Evolutionary conservation across 2,888 invertebrate genomes (phyloP), one percentile per base, ranked within the genome.

Genomic region (Pyrgus malvae): DNA sequence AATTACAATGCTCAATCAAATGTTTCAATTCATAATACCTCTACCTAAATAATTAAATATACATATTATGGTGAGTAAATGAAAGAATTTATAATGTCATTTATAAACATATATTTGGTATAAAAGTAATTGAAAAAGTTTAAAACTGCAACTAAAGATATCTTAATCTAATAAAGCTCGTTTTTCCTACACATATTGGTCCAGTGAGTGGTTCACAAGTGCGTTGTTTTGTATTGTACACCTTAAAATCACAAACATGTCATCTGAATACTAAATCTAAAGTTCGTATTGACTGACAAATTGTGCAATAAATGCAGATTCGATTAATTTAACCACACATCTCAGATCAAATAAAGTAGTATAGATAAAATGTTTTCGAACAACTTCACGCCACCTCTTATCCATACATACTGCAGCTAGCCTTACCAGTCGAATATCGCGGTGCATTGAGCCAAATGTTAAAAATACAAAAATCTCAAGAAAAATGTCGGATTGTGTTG

Each of bases 41-140:
- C 12, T 6, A 7, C 9, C 5, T 14, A 2, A 9, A 21, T 4
- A 33, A 9, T 12, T 21, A 38, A 3, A 11, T 2, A 29, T 11
- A n/a, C n/a, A n/a, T n/a, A n/a, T n/a, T n/a, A n/a, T 29, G n/a
- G 1, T 11, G 1, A 3, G 25, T 29, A 44, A 45, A 58, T 68
- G 61, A 55, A 65, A 63, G 58, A 58, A 57, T 7, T 48, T 9
- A 37, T 23, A n/a, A n/a, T n/a, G n/a, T n/a, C 9, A 49, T 50
- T 60, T 50, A 53, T 71, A 72, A 69, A 72, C 75, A 76, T 89
- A 84, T 89, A 88, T 89, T 89, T 89, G 89, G 89, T 86, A 86
- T 85, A 86, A 87, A 83, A 82, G 75, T 74, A 75, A 75, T 76
- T 74, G 53, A 74, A 75, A 35, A 78, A 74, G 58, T 71, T 69